Base-by-base conservation (phyloP, 2,113 vertebrate species). In the Globicephala melas region DNA sequence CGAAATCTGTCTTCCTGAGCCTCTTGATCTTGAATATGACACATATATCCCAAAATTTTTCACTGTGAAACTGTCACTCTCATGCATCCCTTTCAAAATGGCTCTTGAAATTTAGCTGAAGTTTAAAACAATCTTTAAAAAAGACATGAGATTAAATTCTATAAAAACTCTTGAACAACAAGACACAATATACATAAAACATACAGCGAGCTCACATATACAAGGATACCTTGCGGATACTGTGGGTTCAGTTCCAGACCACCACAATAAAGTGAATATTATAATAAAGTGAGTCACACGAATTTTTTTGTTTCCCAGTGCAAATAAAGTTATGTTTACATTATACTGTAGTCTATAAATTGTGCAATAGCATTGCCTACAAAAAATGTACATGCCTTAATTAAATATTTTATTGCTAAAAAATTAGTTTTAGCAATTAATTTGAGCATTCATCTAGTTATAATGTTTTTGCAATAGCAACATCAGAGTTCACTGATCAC, bases 81-180 rank as follows among this genome's bases (percentile, higher is more conserved):
- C 53, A 82, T 5, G 7, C 9, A 96, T 70, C 31, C 28, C 67
- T 97, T 95, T 90, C 36, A 91, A 95, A 96, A 81, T 63, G 23
- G 84, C 38, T 89, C 28, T 96, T 62, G 58, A 96, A 85, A 88
- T 95, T 82, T 89, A 91, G 74, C 41, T 77, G 53, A 77, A 47
- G 74, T 84, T 92, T 85, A 81, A 94, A 92, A 89, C 8, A 91
- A 92, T 65, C 33, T 91, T 89, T 93, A 41, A 92, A 84, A 68
- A 83, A 95, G 36, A 84, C 3, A 80, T 14, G 71, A 65, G 77
- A 38, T 41, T 63, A 81, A 89, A n/a, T 3, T 62, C 74, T 50
- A 17, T 62, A 81, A 88, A 60, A 89, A 89, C 41, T 70, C 25
- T 38, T 63, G 38, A 62, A 70, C 33, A 63, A 71, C 9, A 63